Conservation (phyloP, 2,113 vertebrate species). For the Scatophagus argus region DNA sequence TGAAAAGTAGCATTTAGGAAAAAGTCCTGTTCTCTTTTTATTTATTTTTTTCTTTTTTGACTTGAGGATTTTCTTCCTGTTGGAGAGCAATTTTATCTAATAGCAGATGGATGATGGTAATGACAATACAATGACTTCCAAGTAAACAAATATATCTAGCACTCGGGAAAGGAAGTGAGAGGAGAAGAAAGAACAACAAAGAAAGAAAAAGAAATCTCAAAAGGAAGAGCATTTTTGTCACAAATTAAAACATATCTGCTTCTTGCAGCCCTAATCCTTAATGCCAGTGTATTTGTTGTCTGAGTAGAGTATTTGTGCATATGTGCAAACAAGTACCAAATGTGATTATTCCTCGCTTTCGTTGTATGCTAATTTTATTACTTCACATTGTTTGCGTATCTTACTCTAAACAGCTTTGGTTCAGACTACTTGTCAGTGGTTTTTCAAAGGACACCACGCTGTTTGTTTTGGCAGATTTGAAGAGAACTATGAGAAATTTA, state of each 20-base stretch:
- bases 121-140: constrained; percentile 63
- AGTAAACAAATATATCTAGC: constrained; percentile 75
- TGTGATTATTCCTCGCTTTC: constrained; percentile 76
- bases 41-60: too few relatives aligned
- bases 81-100: constrained; percentile 69
- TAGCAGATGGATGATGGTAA: constrained; percentile 68
- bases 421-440: constrained; percentile 39
- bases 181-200: constrained; percentile 50
- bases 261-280: constrained; percentile 75
- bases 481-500: constrained; percentile 15
- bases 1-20: constrained; percentile 54
- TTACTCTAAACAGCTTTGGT: constrained; percentile 64
- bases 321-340: constrained; percentile 71
- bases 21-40: constrained; percentile 49
- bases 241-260: constrained; percentile 77
- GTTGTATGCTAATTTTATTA: constrained; percentile 83
- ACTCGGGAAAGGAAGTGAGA: constrained; percentile 29
- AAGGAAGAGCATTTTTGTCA: constrained; percentile 68
- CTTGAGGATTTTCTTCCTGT: constrained; percentile 57
- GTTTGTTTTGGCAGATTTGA: constrained; percentile 29
- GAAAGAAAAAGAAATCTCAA: constrained; percentile 40
- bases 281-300: constrained; percentile 64
- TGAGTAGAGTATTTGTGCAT: constrained; percentile 57
- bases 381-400: constrained; percentile 74
- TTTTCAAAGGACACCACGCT: constrained; percentile 24